These are phyloP conservation scores for Leptosomus discolor DNA, from an alignment of 2,113 vertebrate genomes.

Conservation along the genomic window DNA sequence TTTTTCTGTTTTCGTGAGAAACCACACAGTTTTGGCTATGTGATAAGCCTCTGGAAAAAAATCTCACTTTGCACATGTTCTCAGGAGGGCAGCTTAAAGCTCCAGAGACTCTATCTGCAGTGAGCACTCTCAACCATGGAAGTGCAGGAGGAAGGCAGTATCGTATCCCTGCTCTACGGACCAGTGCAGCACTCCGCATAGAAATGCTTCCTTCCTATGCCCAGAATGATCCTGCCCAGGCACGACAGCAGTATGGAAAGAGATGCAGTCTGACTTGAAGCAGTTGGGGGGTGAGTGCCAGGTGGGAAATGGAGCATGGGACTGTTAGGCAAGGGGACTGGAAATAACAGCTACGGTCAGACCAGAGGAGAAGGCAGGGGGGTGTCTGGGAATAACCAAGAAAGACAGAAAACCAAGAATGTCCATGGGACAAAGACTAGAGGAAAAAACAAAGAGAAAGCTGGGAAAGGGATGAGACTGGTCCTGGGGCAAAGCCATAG, in stretches of 20 bases:
- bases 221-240: neutral
- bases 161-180: neutral
- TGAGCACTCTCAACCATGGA: neutral
- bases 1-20: slow-evolving; percentile 39
- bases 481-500: neutral
- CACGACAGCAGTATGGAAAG: fast-evolving
- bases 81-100: slow-evolving; percentile 24
- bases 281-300: neutral
- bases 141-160: neutral
- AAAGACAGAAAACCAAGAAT: neutral
- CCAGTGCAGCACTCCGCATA: neutral
- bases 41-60: slow-evolving; percentile 26
- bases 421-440: neutral
- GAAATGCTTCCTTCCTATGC: neutral
- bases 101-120: neutral
- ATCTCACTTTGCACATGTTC: slow-evolving; percentile 1
- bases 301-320: neutral
- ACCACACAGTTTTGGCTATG: slow-evolving; percentile 39
- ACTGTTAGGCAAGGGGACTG: neutral
- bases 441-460: neutral
- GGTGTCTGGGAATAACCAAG: neutral
- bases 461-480: neutral
- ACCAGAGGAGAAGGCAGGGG: neutral
- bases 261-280: neutral
- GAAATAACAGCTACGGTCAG: neutral